A percentile compares a stretch with the other conserved stretches of the same genome.
Evolutionary conservation across 1,140 invertebrate species (phyloP).

Genomic region (Saccostrea glomerata): DNA sequence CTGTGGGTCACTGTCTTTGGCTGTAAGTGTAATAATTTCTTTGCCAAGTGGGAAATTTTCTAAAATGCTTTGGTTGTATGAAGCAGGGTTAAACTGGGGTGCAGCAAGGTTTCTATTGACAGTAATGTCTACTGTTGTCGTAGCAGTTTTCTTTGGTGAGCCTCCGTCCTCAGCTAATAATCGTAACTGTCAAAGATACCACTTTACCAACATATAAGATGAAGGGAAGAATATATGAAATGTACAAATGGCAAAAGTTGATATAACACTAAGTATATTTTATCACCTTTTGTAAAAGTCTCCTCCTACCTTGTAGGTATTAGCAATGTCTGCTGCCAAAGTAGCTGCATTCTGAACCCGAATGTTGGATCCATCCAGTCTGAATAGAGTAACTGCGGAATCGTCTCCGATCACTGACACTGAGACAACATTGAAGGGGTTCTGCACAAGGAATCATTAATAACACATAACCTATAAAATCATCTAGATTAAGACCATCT

Average conservation of each 20-base stretch:
- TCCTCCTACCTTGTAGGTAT: conserved; percentile 54
- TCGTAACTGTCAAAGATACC: conserved; percentile 54
- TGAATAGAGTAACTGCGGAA: conserved; percentile 43
- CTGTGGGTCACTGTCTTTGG: conserved; percentile 57
- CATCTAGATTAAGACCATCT: too few species aligned
- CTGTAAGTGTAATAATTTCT: conserved; percentile 50
- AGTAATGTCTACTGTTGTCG: conserved; percentile 60
- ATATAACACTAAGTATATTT: too few species aligned
- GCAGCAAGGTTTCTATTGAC: conserved; percentile 50
- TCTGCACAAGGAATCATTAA: conserved; percentile 50
- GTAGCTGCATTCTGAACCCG: conserved; percentile 50
- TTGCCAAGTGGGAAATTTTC: conserved; percentile 53
- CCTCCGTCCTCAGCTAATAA: conserved; percentile 65
- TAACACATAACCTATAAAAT: too few species aligned
- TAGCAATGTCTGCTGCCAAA: conserved; percentile 53
- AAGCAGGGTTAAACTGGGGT: conserved; percentile 85
- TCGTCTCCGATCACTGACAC: conserved; percentile 58
- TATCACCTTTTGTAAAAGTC: too few species aligned
- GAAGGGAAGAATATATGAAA: too few species aligned
- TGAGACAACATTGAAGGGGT: conserved; percentile 59
- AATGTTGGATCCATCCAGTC: conserved; percentile 46
- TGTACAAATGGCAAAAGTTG: too few species aligned
- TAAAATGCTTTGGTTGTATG: conserved; percentile 51
- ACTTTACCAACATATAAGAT: too few species aligned
- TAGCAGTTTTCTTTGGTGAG: conserved; percentile 55